Conservation (phyloP, 2,797 vertebrate genomes). For the Trematomus bernacchii region DNA sequence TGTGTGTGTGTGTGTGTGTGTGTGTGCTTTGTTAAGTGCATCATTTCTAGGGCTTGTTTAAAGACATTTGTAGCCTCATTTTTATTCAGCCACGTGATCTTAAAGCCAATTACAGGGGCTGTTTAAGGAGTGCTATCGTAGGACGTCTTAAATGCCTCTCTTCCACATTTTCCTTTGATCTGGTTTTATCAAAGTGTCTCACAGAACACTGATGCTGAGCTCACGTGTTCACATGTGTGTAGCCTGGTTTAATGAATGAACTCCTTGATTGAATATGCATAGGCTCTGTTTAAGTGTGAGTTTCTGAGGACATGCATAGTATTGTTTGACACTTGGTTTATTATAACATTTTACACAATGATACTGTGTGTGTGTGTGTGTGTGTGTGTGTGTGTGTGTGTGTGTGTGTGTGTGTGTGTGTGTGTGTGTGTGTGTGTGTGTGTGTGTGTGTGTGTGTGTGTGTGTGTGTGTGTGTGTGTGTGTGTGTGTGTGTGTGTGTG, state of each 20-base stretch:
- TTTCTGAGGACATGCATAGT: background rate
- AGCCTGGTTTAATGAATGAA: conserved; percentile 62
- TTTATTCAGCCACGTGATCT: conserved; percentile 57
- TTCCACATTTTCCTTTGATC: conserved; percentile 69
- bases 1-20: no score
- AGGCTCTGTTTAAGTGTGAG: conserved; percentile 7
- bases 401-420: background rate
- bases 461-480: background rate
- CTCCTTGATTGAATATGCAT: conserved; percentile 48
- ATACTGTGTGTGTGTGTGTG: background rate
- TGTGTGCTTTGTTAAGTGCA: conserved; percentile 5
- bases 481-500: background rate
- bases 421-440: background rate
- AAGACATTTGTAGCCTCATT: conserved; percentile 40
- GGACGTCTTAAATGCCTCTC: conserved; percentile 67
- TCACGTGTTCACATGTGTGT: conserved; percentile 69
- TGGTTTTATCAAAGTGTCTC: conserved; percentile 74
- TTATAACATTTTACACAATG: conserved; percentile 12
- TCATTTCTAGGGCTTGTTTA: conserved; percentile 8
- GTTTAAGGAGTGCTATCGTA: conserved; percentile 66
- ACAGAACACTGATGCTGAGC: conserved; percentile 55
- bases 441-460: conserved; percentile 5
- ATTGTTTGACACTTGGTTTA: conserved; percentile 13
- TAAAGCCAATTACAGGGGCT: conserved; percentile 59
- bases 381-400: conserved; percentile 7